A percentile compares a stretch with the other conserved stretches of the same genome.
These are phyloP conservation scores for Mobula birostris DNA, from an alignment of 2,113 vertebrate genomes.

Conservation along the genomic window DNA sequence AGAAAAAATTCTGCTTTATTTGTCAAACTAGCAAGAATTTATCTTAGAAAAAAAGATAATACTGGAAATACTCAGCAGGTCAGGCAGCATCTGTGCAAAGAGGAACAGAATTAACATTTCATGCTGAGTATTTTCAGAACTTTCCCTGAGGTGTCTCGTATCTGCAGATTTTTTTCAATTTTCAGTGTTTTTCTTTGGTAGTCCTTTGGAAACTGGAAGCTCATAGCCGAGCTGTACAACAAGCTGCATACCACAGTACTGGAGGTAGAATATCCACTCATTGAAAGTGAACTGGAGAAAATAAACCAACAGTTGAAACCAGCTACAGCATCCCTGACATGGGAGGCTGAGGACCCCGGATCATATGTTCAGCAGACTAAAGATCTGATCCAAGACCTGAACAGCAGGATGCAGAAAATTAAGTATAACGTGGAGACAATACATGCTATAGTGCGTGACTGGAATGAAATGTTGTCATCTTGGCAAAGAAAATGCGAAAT, in stretches of 20 bases:
- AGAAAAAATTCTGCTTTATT: background rate
- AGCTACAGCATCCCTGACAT: slow-evolving; percentile 53
- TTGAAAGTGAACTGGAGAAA: slow-evolving; percentile 49
- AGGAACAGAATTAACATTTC: too few species aligned
- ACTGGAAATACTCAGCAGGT: too few species aligned
- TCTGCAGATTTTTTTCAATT: too few species aligned
- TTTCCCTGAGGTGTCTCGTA: too few species aligned
- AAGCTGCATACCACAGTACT: slow-evolving; percentile 55
- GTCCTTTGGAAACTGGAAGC: slow-evolving; percentile 55
- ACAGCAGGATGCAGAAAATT: slow-evolving; percentile 56
- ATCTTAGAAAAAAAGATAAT: too few species aligned
- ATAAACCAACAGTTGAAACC: slow-evolving; percentile 53
- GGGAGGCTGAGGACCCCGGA: slow-evolving; percentile 53
- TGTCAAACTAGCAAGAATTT: background rate
- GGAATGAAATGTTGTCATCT: slow-evolving; percentile 52
- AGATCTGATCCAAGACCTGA: slow-evolving; percentile 47
- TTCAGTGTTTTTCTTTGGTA: slow-evolving; percentile 40
- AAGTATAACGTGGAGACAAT: slow-evolving; percentile 58
- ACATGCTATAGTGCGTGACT: slow-evolving; percentile 50
- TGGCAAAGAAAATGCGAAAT: slow-evolving; percentile 48
- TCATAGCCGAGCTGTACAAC: slow-evolving; percentile 59
- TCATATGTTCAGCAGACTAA: slow-evolving; percentile 52
- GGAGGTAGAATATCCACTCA: slow-evolving; percentile 52
- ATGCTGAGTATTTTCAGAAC: too few species aligned
- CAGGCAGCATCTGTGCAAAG: too few species aligned